Conservation (phyloP, 2,797 vertebrate genomes). For the Melanotaenia trifasciata region DNA sequence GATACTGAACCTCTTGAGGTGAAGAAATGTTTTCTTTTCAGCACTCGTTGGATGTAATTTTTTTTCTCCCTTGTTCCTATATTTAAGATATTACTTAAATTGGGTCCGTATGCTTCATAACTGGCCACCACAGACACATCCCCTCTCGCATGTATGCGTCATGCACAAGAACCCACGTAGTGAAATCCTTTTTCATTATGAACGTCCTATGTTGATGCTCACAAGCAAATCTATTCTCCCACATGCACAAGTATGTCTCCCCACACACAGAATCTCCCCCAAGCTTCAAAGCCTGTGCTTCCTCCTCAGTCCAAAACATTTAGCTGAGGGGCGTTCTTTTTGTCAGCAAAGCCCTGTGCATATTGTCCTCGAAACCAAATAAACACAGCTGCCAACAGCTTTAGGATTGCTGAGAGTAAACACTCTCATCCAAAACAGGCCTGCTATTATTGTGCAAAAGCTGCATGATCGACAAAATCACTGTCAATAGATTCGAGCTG, state of each 20-base stretch:
- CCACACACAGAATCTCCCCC: conserved; percentile 53
- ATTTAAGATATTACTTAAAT: not conserved
- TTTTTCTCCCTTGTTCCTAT: not conserved
- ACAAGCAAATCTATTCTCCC: conserved; percentile 59
- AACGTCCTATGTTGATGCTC: conserved; percentile 42
- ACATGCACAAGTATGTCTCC: conserved; percentile 58
- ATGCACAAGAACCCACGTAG: conserved; percentile 13
- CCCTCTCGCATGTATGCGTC: conserved; percentile 15
- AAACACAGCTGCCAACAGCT: conserved; percentile 78
- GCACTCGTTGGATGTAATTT: not conserved
- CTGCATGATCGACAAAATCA: conserved; percentile 49
- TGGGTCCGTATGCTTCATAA: not conserved
- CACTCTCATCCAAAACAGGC: conserved; percentile 44
- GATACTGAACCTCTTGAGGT: not conserved
- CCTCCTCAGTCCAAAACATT: conserved; percentile 71
- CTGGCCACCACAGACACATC: conserved; percentile 22
- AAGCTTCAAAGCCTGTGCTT: conserved; percentile 67
- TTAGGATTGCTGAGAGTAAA: conserved; percentile 44
- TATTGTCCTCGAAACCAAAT: conserved; percentile 74
- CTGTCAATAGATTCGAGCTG: conserved; percentile 47
- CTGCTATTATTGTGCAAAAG: conserved; percentile 36
- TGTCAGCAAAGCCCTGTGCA: conserved; percentile 60
- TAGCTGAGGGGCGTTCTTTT: conserved; percentile 56
- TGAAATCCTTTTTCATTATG: conserved; percentile 17
- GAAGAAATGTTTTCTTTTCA: not conserved